These are phyloP conservation scores for Mionectes olivaceus DNA, from an alignment of 2,797 vertebrate species.

Conservation along the genomic window DNA sequence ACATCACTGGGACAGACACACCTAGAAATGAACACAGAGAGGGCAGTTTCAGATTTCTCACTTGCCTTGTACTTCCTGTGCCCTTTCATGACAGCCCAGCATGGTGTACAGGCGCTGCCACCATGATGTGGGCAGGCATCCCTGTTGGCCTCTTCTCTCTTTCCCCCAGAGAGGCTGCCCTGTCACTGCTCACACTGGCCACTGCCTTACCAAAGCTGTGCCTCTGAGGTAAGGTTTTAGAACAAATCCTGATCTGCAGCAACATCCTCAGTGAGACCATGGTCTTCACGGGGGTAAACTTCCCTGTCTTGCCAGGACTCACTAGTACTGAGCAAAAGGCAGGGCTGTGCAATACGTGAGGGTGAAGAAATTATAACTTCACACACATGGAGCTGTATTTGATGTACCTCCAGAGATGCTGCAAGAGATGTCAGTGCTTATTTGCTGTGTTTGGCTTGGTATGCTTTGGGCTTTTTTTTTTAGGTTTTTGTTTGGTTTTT, in stretches of 20 bases:
- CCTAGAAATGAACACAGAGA: neutral
- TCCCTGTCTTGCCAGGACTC: neutral
- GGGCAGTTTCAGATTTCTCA: neutral
- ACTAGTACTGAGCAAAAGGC: neutral
- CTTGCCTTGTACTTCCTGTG: neutral
- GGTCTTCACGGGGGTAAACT: neutral
- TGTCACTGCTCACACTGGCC: neutral
- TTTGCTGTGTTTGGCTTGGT: neutral
- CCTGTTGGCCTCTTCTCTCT: accelerated
- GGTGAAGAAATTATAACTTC: neutral
- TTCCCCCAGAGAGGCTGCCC: neutral
- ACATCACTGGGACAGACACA: neutral
- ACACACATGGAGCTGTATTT: neutral
- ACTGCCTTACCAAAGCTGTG: neutral
- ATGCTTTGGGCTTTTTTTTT: neutral
- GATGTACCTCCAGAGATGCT: neutral
- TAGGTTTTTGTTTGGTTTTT: neutral
- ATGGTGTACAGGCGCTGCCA: neutral
- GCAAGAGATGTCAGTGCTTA: neutral
- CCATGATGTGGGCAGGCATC: accelerated
- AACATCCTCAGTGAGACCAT: neutral
- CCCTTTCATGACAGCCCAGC: neutral
- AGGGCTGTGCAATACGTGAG: accelerated
- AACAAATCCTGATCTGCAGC: neutral
- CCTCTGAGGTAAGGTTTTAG: neutral